phyloP scores from a whole-genome alignment of 2,113 vertebrate genomes.

The Globicephala melas region DNA sequence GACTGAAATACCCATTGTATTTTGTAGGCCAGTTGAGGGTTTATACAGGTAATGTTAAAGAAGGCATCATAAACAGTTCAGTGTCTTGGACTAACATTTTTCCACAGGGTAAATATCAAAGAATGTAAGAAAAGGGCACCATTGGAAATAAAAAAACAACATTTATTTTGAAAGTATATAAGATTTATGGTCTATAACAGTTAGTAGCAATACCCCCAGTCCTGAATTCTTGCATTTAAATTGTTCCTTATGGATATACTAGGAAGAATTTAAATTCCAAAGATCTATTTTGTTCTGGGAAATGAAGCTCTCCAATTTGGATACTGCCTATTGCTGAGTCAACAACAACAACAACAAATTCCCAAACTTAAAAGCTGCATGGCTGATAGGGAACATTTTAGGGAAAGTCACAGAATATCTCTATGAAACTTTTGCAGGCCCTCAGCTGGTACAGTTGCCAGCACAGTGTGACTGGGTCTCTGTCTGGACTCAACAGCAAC shows the following conservation, averaged over 20 bases:
- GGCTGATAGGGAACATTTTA: neutral
- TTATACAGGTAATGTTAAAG: slow-evolving; percentile 64
- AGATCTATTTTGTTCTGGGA: slow-evolving; percentile 1
- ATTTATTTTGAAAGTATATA: neutral
- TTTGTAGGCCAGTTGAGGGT: neutral
- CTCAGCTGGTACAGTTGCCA: neutral
- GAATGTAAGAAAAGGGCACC: neutral
- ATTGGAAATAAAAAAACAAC: neutral
- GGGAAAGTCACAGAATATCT: neutral
- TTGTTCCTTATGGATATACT: neutral
- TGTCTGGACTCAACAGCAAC: neutral
- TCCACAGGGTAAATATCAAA: neutral
- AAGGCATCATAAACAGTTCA: slow-evolving; percentile 5
- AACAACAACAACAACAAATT: slow-evolving; percentile 33
- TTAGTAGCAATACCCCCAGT: neutral
- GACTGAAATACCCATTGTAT: slow-evolving; percentile 57
- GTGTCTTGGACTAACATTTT: slow-evolving; percentile 18
- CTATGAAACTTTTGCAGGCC: neutral
- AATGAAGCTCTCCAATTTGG: slow-evolving; percentile 30
- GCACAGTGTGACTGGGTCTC: neutral
- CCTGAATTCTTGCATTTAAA: slow-evolving; percentile 4
- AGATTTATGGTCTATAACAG: neutral
- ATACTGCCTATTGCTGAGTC: neutral
- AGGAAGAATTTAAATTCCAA: slow-evolving; percentile 47
- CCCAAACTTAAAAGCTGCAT: neutral